These are phyloP conservation scores for Baryphthengus martii DNA, from an alignment of 2,113 vertebrate species.

Conservation along the genomic window DNA sequence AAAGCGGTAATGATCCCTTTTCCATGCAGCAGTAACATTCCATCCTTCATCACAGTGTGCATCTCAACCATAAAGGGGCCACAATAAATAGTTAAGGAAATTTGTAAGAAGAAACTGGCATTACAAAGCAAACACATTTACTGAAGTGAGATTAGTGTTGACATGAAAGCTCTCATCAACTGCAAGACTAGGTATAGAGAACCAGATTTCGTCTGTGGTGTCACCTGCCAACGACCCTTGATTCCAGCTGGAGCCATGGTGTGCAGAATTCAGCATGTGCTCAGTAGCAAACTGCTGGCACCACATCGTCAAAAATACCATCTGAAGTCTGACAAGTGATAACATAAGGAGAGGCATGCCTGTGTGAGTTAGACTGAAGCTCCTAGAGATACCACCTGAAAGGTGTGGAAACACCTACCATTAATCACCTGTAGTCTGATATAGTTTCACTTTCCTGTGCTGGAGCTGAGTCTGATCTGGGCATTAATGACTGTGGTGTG, in stretches of 20 bases:
- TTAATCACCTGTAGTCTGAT: not conserved
- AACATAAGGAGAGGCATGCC: not conserved
- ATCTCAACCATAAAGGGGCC: not conserved
- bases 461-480: not conserved
- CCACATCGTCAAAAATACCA: constrained; percentile 15
- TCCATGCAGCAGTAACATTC: not conserved
- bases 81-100: constrained; percentile 41
- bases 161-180: constrained; percentile 63
- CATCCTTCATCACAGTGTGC: not conserved
- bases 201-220: constrained; percentile 42
- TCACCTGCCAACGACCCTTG: constrained; percentile 48
- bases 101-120: constrained; percentile 42
- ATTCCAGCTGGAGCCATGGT: constrained; percentile 30
- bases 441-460: not conserved
- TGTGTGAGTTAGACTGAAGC: not conserved
- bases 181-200: constrained; percentile 49
- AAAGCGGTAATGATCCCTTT: constrained; percentile 3
- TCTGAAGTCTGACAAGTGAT: constrained; percentile 34
- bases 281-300: constrained; percentile 23
- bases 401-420: not conserved
- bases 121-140: constrained; percentile 66
- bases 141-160: constrained; percentile 63
- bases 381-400: not conserved
- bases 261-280: constrained; percentile 16
- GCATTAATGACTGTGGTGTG: not conserved